These are phyloP conservation scores for Malaclemys terrapin DNA, from an alignment of 2,113 vertebrate genomes.

Conservation along the genomic window DNA sequence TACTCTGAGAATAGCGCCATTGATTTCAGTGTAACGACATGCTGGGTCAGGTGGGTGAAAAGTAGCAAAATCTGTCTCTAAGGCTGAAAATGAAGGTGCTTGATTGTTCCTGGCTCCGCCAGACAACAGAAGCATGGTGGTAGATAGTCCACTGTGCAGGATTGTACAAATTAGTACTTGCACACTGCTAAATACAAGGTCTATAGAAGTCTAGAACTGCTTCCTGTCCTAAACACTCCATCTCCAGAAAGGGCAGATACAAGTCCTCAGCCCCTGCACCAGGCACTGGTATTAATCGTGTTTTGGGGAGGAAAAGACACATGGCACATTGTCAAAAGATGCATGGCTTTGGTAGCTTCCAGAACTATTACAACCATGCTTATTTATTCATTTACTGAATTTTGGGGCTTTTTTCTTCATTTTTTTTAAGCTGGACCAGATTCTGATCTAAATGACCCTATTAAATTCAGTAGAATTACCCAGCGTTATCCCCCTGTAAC, in stretches of 20 bases:
- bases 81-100: not conserved
- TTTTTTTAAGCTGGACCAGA: not conserved
- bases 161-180: not conserved
- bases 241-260: not conserved
- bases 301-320: not conserved
- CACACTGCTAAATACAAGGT: not conserved
- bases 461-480: conserved; percentile 53
- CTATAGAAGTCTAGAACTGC: not conserved
- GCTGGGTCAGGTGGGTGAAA: not conserved
- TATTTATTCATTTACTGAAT: conserved; percentile 19
- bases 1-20: not conserved
- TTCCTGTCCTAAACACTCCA: not conserved
- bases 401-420: not conserved
- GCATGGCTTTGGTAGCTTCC: not conserved
- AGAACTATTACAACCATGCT: not conserved
- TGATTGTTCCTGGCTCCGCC: accelerated
- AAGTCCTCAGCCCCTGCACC: not conserved
- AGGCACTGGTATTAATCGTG: accelerated
- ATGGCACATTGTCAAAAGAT: not conserved
- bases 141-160: not conserved
- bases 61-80: not conserved
- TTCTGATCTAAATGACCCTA: not conserved
- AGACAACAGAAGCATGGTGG: not conserved
- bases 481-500: not conserved
- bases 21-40: not conserved